phyloP scores from a whole-genome alignment of 2,797 vertebrate genomes.

The Decapterus maruadsi region DNA sequence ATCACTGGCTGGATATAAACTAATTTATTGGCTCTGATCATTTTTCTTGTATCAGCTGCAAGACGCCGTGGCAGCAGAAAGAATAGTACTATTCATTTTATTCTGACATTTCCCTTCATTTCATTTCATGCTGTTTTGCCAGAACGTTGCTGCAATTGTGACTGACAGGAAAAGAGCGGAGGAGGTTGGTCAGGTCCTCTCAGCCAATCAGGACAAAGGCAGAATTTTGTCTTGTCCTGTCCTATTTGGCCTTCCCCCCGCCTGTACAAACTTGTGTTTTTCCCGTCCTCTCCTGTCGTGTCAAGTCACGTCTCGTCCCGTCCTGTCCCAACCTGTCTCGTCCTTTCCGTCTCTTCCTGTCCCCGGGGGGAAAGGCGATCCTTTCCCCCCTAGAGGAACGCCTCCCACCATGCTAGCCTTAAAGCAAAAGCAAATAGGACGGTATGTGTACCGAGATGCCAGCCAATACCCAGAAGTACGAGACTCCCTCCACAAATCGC shows the following conservation, averaged over 20 bases:
- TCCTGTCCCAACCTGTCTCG: background rate
- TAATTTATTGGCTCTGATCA: conserved; percentile 43
- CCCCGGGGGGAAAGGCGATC: conserved; percentile 48
- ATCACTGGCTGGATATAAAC: conserved; percentile 37
- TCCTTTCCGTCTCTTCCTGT: conserved; percentile 10
- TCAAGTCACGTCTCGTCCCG: conserved; percentile 9
- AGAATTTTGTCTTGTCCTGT: background rate
- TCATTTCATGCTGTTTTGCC: conserved; percentile 5
- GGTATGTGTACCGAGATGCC: conserved; percentile 36
- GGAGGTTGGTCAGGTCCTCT: conserved; percentile 21
- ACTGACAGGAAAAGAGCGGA: conserved; percentile 21
- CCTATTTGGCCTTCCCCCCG: conserved; percentile 10
- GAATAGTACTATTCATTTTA: conserved; percentile 19
- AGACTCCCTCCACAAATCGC: conserved; percentile 31
- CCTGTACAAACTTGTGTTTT: conserved; percentile 22
- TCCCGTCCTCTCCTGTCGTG: conserved; percentile 22
- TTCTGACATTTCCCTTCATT: conserved; percentile 29
- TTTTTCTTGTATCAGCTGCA: conserved; percentile 20
- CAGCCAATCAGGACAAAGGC: conserved; percentile 17
- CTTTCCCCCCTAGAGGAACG: conserved; percentile 6
- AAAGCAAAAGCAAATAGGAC: conserved; percentile 47
- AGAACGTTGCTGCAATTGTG: conserved; percentile 14
- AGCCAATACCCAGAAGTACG: conserved; percentile 58
- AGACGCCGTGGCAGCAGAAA: conserved; percentile 20
- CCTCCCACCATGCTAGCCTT: conserved; percentile 32